A percentile compares a stretch with the other conserved stretches of the same genome.
These are phyloP conservation scores for Apostichopus leukothele DNA, from an alignment of 53 echinoderm and acorn worm species.

Conservation along the genomic window DNA sequence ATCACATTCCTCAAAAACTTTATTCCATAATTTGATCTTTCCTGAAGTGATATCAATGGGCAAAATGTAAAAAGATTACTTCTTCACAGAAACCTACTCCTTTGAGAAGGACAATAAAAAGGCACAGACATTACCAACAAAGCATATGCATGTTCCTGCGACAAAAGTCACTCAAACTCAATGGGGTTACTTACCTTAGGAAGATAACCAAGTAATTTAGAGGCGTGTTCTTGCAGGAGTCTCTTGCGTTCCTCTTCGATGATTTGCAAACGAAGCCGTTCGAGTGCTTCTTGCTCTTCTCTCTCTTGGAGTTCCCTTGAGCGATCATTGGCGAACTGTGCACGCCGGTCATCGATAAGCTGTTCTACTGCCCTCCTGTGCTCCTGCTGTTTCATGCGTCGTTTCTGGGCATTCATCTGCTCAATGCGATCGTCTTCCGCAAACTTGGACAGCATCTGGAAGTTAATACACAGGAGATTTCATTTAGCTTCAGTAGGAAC, in stretches of 20 bases:
- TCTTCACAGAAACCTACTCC: no score
- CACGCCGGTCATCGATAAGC: constrained; percentile 79
- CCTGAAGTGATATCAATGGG: no score
- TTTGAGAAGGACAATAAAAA: no score
- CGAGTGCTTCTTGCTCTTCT: constrained; percentile 85
- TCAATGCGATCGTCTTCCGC: constrained; percentile 97
- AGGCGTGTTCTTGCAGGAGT: constrained; percentile 89
- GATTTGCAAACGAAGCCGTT: constrained; percentile 82
- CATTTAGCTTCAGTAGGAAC: no score
- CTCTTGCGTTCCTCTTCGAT: constrained; percentile 96
- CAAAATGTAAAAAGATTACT: no score
- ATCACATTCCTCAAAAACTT: no score
- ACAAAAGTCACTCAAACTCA: neutral
- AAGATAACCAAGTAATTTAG: constrained; percentile 92
- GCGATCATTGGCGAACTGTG: constrained; percentile 92
- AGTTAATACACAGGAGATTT: neutral
- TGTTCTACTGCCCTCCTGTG: constrained; percentile 92
- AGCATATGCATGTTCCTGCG: no score
- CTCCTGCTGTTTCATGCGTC: constrained; percentile 98
- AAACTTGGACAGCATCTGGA: constrained; percentile 96
- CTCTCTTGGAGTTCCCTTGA: constrained; percentile 72
- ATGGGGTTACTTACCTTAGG: constrained; percentile 72
- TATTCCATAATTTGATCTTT: no score
- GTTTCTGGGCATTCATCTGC: constrained; percentile 98
- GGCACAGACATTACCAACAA: no score